Percentiles rank a stretch among this genome's conserved stretches.
Conservation (phyloP, 2,797 vertebrate species). For the Neosilurus hyrtlii region DNA sequence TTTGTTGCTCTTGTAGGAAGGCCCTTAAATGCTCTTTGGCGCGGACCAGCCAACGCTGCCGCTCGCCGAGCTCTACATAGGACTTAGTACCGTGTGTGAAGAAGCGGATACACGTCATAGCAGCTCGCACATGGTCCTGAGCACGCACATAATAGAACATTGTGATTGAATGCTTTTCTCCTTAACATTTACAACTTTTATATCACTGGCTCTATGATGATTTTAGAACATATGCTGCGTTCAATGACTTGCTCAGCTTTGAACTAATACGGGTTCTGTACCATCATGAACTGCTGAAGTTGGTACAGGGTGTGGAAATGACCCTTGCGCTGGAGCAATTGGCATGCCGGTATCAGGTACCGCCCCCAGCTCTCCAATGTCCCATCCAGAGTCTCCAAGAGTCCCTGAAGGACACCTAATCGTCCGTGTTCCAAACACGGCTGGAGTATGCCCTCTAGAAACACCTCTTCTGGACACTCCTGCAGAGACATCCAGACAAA, state of each 20-base stretch:
- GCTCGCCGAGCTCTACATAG: conserved; percentile 87
- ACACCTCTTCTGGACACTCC: conserved; percentile 91
- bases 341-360: conserved; percentile 92
- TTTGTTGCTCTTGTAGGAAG: conserved; percentile 91
- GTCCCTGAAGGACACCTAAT: conserved; percentile 82
- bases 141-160: background rate
- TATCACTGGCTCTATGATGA: too few species aligned
- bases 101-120: conserved; percentile 97
- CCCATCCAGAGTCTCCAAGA: conserved; percentile 86
- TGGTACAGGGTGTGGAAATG: conserved; percentile 91
- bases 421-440: conserved; percentile 85
- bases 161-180: too few species aligned
- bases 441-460: conserved; percentile 89
- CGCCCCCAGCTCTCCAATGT: conserved; percentile 84
- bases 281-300: conserved; percentile 97
- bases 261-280: conserved; percentile 53
- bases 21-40: conserved; percentile 95
- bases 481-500: conserved; percentile 54
- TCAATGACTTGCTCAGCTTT: background rate
- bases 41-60: conserved; percentile 86
- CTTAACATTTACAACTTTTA: background rate
- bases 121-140: conserved; percentile 93
- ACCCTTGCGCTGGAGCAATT: conserved; percentile 86
- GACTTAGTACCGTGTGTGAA: conserved; percentile 86
- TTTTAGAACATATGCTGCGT: background rate